A percentile compares a stretch with the other conserved stretches of the same genome.
Evolutionary conservation across 1,140 invertebrate species (phyloP).

Genomic region (Ceratina australensis): DNA sequence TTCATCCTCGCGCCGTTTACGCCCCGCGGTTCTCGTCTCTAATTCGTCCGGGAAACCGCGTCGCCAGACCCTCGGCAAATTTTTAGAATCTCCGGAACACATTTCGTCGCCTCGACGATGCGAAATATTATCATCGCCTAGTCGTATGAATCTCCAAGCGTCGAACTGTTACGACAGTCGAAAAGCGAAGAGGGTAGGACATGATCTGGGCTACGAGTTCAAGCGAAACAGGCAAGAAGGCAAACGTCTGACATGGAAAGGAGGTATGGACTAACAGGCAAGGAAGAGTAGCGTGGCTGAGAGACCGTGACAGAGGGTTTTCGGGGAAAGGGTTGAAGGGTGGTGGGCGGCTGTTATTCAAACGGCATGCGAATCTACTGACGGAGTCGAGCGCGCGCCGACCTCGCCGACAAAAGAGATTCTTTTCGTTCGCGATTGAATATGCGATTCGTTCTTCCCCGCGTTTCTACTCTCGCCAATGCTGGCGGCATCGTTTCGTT

Average conservation of each 20-base stretch:
- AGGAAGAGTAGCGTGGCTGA: conserved; percentile 10
- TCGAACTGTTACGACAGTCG: too few relatives aligned
- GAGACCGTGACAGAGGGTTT: conserved; percentile 1
- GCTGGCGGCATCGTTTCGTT: too few relatives aligned
- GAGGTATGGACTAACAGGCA: not conserved
- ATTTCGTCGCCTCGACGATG: too few relatives aligned
- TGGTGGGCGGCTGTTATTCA: conserved; percentile 19
- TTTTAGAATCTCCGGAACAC: too few relatives aligned
- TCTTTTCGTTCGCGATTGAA: conserved; percentile 51
- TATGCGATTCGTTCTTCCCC: conserved; percentile 32
- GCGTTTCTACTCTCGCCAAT: not conserved
- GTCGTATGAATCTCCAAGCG: too few relatives aligned
- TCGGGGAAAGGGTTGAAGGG: not conserved
- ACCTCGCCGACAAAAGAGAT: conserved; percentile 46
- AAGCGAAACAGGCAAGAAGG: conserved; percentile 1
- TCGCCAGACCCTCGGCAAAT: too few relatives aligned
- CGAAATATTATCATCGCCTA: too few relatives aligned
- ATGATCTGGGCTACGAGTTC: too few relatives aligned
- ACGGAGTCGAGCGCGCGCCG: conserved; percentile 12
- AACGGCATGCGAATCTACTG: conserved; percentile 33
- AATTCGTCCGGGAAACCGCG: conserved; percentile 34
- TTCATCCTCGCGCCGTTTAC: conserved; percentile 39
- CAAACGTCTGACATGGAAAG: conserved; percentile 1
- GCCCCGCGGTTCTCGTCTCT: conserved; percentile 26
- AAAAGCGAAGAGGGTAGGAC: too few relatives aligned